Evolutionary conservation across 2,797 vertebrate species (phyloP), one percentile per base, ranked within the genome.

Genomic region (Helarctos malayanus): DNA sequence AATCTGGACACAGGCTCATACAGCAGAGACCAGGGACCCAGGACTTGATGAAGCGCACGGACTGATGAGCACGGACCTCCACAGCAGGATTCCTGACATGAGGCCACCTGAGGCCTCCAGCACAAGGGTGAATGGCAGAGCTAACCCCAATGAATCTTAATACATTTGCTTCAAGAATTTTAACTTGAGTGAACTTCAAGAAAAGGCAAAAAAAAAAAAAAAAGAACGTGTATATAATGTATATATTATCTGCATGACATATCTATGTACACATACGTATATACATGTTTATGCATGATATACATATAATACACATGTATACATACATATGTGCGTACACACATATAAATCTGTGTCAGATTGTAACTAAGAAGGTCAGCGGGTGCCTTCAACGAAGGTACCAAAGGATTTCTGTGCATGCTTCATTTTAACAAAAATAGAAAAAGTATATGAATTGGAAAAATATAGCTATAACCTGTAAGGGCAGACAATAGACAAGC

Each of bases 351-450:
- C 3, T 38, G 15, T 71, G 19, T 38, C 61, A n/a, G 61, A 1
- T 73, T 35, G 19, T 32, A 32, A 15, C 61, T 83, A 52, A 4
- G 12, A 38, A 54, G 32, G 63, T 69, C 29, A 85, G 57, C 7
- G 29, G n/a, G 5, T 25, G n/a, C 12, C 57, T 89, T 91, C 47
- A 59, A 2, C 0, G 18, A 23, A 52, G 6, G 29, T 27, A 1
- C 52, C 29, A 25, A 86, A 91, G n/a, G 45, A 57, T 27, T 56
- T 78, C 68, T 45, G 18, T 61, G 32, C 16, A 45, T 15, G 35
- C 12, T 68, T 86, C 79, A 68, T 78, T 75, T 79, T 95, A 95
- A 65, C n/a, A 78, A 59, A 87, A 80, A 79, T 3, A 57, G 11
- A 45, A 56, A 56, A 93, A n/a, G 16, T 16, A 93, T 0, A 10